Percentiles rank a stretch among this genome's conserved stretches.
phyloP scores from a whole-genome alignment of 1,140 invertebrate genomes.

The Tyrophagus putrescentiae region DNA sequence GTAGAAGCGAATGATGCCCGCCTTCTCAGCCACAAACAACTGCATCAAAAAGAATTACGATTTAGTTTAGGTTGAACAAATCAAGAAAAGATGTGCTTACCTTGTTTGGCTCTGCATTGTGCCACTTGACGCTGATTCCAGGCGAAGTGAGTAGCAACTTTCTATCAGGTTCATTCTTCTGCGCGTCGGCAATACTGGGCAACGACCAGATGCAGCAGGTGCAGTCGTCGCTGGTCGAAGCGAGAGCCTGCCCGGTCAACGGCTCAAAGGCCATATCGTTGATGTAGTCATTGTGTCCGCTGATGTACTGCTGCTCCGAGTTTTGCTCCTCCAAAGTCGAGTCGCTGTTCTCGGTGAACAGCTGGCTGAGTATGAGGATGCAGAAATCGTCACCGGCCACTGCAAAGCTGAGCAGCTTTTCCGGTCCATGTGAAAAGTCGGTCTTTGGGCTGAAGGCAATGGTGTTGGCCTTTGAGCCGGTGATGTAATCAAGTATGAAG shows the following conservation, averaged over 20 bases:
- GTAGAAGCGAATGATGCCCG: conserved; percentile 53
- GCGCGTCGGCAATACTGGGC: neutral
- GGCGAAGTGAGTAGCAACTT: conserved; percentile 49
- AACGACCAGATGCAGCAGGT: conserved; percentile 51
- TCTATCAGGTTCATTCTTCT: neutral
- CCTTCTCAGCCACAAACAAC: conserved; percentile 56
- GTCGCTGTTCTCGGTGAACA: neutral
- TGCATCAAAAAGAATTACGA: conserved; percentile 25
- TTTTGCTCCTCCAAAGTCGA: neutral
- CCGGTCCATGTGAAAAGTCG: neutral
- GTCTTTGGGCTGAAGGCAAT: conserved; percentile 18
- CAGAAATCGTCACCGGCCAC: neutral
- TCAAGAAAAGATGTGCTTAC: conserved; percentile 18
- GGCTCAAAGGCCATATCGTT: conserved; percentile 53
- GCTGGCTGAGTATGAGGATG: neutral
- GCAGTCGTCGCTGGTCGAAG: conserved; percentile 58
- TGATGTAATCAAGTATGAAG: conserved; percentile 16
- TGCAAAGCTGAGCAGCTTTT: neutral
- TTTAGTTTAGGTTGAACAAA: neutral
- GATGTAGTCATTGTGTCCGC: conserved; percentile 50
- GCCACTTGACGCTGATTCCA: conserved; percentile 50
- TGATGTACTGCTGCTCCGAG: conserved; percentile 1
- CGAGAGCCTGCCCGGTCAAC: conserved; percentile 45
- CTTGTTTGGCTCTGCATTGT: conserved; percentile 52
- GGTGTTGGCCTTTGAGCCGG: neutral